phyloP scores from a whole-genome alignment of 2,888 invertebrate genomes.

The Campopleginae sp. region DNA sequence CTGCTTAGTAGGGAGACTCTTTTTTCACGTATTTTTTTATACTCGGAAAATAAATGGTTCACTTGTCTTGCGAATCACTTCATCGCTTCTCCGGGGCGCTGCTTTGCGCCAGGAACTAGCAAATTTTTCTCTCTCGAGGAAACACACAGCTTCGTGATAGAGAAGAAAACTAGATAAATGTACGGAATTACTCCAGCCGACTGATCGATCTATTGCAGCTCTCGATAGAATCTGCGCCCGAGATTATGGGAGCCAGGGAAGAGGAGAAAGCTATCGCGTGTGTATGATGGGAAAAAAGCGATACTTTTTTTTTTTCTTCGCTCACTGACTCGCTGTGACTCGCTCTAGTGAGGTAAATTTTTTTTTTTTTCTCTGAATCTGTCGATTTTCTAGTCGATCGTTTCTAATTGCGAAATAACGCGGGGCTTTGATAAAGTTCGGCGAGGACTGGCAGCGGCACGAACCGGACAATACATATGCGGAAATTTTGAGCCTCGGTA shows the following conservation, averaged over 20 bases:
- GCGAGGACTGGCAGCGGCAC: too few species aligned
- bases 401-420: too few species aligned
- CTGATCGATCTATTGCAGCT: slow-evolving; percentile 54
- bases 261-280: background rate
- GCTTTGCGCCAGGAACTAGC: slow-evolving; percentile 70
- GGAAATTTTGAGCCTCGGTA: too few species aligned
- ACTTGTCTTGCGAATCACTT: slow-evolving; percentile 77
- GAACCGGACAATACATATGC: too few species aligned
- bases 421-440: too few species aligned
- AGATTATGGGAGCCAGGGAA: slow-evolving; percentile 43
- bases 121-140: slow-evolving; percentile 50
- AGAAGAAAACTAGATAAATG: slow-evolving; percentile 4
- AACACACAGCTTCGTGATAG: slow-evolving; percentile 9
- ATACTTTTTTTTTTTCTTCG: background rate
- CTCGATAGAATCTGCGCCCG: slow-evolving; percentile 59
- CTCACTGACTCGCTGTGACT: background rate
- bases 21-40: slow-evolving; percentile 46
- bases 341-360: background rate
- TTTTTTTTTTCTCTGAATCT: background rate
- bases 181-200: slow-evolving; percentile 58
- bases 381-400: too few species aligned
- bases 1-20: slow-evolving; percentile 1
- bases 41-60: slow-evolving; percentile 74
- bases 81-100: slow-evolving; percentile 70
- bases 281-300: slow-evolving; percentile 4